phyloP scores from a whole-genome alignment of 2,113 vertebrate genomes.

The Hypocryptadius cinnamomeus region DNA sequence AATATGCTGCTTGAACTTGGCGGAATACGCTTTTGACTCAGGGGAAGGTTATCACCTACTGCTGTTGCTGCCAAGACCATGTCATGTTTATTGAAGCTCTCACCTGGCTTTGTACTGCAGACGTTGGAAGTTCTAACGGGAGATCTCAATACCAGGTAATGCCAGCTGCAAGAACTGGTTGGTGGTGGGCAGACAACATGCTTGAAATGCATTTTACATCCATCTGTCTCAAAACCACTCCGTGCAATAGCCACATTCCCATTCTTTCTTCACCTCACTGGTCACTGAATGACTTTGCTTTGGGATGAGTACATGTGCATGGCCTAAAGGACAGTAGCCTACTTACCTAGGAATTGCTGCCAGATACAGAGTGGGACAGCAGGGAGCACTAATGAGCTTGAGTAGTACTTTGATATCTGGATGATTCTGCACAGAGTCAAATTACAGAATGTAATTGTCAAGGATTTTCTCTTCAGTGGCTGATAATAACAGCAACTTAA shows the following conservation, averaged over 20 bases:
- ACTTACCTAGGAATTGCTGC: neutral
- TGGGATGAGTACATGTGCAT: neutral
- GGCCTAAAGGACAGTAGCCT: neutral
- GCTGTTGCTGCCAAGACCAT: neutral
- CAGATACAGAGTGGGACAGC: neutral
- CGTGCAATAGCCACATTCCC: accelerated
- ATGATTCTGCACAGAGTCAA: neutral
- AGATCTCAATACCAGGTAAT: neutral
- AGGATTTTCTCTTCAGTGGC: neutral
- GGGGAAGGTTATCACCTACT: neutral
- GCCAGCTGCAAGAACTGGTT: neutral
- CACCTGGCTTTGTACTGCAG: neutral
- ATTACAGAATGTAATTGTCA: neutral
- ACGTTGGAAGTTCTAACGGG: neutral
- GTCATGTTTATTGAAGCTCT: neutral
- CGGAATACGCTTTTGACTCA: neutral
- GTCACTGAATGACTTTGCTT: neutral
- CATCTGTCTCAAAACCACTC: neutral
- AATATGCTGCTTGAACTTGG: neutral
- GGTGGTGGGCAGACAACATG: neutral
- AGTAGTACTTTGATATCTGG: neutral
- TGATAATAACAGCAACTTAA: neutral
- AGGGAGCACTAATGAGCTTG: neutral
- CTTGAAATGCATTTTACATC: neutral
- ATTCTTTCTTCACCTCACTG: neutral